Evolutionary conservation across 1,140 invertebrate species (phyloP).

Genomic region (Atta texana): DNA sequence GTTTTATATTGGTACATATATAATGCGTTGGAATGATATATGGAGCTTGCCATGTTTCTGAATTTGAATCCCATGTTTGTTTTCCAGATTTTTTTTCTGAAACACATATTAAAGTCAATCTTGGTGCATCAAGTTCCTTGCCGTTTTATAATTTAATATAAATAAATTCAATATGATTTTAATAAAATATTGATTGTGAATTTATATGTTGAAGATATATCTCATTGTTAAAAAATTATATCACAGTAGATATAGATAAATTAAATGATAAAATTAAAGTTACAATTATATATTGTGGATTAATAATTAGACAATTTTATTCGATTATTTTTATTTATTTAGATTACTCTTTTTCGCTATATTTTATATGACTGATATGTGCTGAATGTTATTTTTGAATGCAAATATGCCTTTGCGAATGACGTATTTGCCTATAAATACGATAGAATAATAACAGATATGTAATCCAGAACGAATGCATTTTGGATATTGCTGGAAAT

Average conservation of each 20-base stretch:
- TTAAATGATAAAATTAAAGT: background rate
- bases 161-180: background rate
- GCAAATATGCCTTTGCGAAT: conserved; percentile 13
- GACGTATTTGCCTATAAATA: background rate
- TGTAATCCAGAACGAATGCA: conserved; percentile 8
- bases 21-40: background rate
- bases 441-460: conserved; percentile 30
- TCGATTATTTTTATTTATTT: background rate
- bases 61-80: conserved; percentile 3
- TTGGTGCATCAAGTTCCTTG: background rate
- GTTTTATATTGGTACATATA: conserved; percentile 27
- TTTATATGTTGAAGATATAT: background rate
- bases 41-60: background rate
- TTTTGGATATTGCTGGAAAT: conserved; percentile 14
- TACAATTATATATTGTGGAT: conserved; percentile 14
- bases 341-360: conserved; percentile 13
- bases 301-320: background rate
- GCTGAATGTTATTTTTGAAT: conserved; percentile 22
- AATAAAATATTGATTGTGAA: background rate
- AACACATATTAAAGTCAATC: conserved; percentile 12
- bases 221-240: background rate
- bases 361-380: conserved; percentile 8
- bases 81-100: background rate
- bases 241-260: background rate
- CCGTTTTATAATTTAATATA: background rate